Percentiles rank a stretch among this genome's conserved stretches.
Conservation (phyloP, 2,113 vertebrate species). For the Barnardius zonarius region DNA sequence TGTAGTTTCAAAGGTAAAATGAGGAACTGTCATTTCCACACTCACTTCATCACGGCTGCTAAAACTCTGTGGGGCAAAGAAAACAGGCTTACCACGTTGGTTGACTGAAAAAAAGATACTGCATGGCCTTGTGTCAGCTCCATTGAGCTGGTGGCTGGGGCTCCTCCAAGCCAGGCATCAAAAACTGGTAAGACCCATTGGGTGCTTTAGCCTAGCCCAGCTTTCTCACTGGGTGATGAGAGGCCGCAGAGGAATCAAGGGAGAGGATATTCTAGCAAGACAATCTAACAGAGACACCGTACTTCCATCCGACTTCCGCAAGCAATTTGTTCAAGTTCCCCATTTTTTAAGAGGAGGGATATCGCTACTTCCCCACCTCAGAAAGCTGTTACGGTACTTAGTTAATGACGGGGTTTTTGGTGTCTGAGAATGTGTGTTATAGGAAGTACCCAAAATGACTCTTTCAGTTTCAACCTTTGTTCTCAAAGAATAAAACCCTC, state of each 20-base stretch:
- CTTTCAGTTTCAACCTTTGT: not conserved
- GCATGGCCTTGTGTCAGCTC: not conserved
- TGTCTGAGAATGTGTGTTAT: not conserved
- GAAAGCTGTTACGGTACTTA: not conserved
- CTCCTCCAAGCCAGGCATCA: not conserved
- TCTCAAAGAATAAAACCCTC: not conserved
- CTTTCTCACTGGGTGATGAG: accelerated
- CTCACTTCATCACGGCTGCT: not conserved
- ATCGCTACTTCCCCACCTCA: slow-evolving; percentile 18
- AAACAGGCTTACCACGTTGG: not conserved
- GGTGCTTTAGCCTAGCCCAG: not conserved
- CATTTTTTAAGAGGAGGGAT: not conserved
- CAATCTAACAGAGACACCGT: not conserved
- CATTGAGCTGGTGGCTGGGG: not conserved
- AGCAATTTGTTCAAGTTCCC: not conserved
- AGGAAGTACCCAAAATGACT: not conserved
- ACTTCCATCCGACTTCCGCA: not conserved
- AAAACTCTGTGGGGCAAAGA: not conserved
- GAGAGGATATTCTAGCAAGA: not conserved
- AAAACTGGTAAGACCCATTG: not conserved
- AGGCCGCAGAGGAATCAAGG: not conserved
- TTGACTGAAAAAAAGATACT: accelerated
- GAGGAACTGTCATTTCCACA: not conserved
- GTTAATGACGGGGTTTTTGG: not conserved
- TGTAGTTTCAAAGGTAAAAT: not conserved